A percentile compares a stretch with the other conserved stretches of the same genome.
phyloP scores from a whole-genome alignment of 1,140 invertebrate species.

The Vanessa atalanta region DNA sequence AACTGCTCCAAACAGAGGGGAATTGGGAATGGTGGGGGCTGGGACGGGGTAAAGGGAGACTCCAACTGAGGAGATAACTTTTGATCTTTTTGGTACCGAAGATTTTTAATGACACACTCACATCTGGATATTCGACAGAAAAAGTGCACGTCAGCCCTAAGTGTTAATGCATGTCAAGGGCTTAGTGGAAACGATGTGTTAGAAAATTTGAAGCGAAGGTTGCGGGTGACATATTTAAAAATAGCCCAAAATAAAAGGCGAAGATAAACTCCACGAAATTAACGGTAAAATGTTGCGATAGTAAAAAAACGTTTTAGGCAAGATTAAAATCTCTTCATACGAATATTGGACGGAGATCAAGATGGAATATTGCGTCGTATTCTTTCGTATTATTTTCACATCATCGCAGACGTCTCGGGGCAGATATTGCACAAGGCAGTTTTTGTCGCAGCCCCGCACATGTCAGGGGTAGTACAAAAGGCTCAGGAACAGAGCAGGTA shows the following conservation, averaged over 20 bases:
- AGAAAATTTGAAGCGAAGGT: slow-evolving; percentile 66
- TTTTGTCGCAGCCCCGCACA: slow-evolving; percentile 71
- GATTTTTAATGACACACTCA: slow-evolving; percentile 77
- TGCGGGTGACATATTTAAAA: slow-evolving; percentile 77
- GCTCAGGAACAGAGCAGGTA: slow-evolving; percentile 69
- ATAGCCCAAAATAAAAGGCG: slow-evolving; percentile 52
- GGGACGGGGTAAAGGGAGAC: slow-evolving; percentile 51
- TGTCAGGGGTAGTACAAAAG: slow-evolving; percentile 72
- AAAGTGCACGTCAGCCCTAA: slow-evolving; percentile 70
- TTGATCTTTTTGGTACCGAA: slow-evolving; percentile 78
- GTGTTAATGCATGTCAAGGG: slow-evolving; percentile 80
- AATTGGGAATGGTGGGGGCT: slow-evolving; percentile 61
- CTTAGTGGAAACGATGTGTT: slow-evolving; percentile 72
- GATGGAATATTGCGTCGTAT: slow-evolving; percentile 58
- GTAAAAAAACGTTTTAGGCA: slow-evolving; percentile 39
- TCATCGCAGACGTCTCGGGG: slow-evolving; percentile 62
- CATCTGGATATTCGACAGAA: slow-evolving; percentile 72
- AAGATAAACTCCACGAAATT: slow-evolving; percentile 43
- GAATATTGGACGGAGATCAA: slow-evolving; percentile 46
- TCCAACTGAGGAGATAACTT: slow-evolving; percentile 75
- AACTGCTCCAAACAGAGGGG: slow-evolving; percentile 56
- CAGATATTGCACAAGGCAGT: slow-evolving; percentile 74
- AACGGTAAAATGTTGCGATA: slow-evolving; percentile 36
- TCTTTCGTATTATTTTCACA: slow-evolving; percentile 71
- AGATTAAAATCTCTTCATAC: slow-evolving; percentile 52